Evolutionary conservation across 2,113 vertebrate species (phyloP).

Genomic region (Python bivittatus): DNA sequence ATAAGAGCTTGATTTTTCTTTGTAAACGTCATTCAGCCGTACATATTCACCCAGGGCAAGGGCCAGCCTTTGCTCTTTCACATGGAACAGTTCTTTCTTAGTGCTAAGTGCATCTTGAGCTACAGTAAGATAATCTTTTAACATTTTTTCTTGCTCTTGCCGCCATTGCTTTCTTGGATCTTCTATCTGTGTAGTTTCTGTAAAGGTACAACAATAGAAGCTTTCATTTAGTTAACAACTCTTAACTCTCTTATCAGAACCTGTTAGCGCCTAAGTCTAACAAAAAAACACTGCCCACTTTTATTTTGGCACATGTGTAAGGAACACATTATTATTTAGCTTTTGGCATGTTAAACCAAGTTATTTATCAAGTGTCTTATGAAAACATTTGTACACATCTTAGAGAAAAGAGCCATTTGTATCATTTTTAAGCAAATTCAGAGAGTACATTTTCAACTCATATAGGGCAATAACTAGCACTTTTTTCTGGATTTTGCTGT

Average conservation of each 20-base stretch:
- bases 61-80: constrained; percentile 84
- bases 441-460: background rate
- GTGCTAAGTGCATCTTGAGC: constrained; percentile 82
- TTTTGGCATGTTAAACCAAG: background rate
- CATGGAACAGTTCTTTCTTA: constrained; percentile 84
- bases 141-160: constrained; percentile 85
- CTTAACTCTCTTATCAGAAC: background rate
- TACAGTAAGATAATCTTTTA: constrained; percentile 85
- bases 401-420: background rate
- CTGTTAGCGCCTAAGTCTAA: background rate
- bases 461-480: background rate
- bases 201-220: constrained; percentile 33
- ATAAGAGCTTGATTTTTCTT: constrained; percentile 83
- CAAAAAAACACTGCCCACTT: background rate
- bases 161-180: constrained; percentile 85
- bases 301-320: background rate
- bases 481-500: background rate
- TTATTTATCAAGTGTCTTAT: background rate
- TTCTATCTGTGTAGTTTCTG: constrained; percentile 87
- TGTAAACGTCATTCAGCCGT: constrained; percentile 80
- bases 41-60: constrained; percentile 83
- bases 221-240: background rate
- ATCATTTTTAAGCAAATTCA: too few species aligned
- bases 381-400: background rate
- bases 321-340: background rate